Percentiles rank a stretch among this genome's conserved stretches.
Conservation (phyloP, 2,797 vertebrate species). For the Enteromius treurensis region DNA sequence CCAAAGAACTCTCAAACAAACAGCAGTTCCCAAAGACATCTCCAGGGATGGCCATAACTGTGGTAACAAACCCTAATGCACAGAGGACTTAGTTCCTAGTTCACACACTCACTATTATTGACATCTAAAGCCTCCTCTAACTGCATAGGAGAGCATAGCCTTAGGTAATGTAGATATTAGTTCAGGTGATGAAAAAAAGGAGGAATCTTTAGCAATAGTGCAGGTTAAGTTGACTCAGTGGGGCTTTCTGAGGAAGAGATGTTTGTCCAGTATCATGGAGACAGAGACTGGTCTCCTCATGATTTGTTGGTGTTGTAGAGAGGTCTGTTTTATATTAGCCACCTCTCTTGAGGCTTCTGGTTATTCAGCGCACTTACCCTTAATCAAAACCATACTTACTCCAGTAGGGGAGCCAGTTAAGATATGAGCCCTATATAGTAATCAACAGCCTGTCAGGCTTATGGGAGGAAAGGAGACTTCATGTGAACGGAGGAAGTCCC, state of each 20-base stretch:
- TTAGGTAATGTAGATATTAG: conserved; percentile 50
- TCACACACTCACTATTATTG: conserved; percentile 16
- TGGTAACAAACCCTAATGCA: conserved; percentile 26
- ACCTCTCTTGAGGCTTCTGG: conserved; percentile 67
- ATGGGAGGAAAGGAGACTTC: conserved; percentile 31
- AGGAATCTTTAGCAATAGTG: neutral
- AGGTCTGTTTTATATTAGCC: conserved; percentile 76
- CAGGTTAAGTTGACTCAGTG: conserved; percentile 6
- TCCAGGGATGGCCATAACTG: conserved; percentile 22
- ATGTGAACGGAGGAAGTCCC: conserved; percentile 20
- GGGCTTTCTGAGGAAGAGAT: neutral
- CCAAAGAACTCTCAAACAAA: conserved; percentile 24
- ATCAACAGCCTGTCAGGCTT: conserved; percentile 63
- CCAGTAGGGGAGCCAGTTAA: conserved; percentile 63
- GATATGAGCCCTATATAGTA: conserved; percentile 44
- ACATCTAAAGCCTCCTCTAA: conserved; percentile 47
- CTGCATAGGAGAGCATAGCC: conserved; percentile 57
- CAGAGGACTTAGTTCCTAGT: conserved; percentile 5
- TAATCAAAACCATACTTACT: conserved; percentile 76
- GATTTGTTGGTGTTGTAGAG: conserved; percentile 66
- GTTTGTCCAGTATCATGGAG: conserved; percentile 23
- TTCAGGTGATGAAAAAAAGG: conserved; percentile 59
- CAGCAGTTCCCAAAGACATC: conserved; percentile 27
- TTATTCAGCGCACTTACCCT: conserved; percentile 63
- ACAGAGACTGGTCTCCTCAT: conserved; percentile 70